Base-by-base conservation (phyloP, 2,888 invertebrate genomes). In the Tiphia femorata region DNA sequence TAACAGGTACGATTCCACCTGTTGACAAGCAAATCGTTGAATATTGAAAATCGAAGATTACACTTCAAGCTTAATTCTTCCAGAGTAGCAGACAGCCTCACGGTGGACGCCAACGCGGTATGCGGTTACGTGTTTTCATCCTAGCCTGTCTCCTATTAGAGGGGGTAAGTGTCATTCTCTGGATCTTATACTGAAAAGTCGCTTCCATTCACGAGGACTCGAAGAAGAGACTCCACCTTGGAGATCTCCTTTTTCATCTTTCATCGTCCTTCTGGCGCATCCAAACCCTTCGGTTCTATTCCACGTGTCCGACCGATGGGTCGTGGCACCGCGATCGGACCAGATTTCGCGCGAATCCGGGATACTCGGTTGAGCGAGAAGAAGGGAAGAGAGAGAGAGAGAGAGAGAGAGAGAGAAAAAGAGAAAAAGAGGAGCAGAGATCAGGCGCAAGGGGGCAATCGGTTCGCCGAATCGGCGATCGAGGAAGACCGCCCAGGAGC, bases 131-230 rank as follows among this genome's bases (percentile, higher is more conserved):
- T 71, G 80, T 83, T 61, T 69, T 85, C 65, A 68, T 86, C 58
- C 66, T 85, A 66, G 81, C 84, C 77, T 84, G 85, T 84, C 84
- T 86, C 77, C 82, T 86, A 63, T 78, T 82, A 61, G 81, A 84
- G 78, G 84, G 84, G 86, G 86, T 86, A 74, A 86, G 86, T 84
- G 72, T 6, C 10, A 17, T 4, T 30, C 30, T 30, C 25, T 7
- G 10, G 33, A 33, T 33, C 33, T n/a, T n/a, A n/a, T n/a, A n/a
- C n/a, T n/a, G n/a, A n/a, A n/a, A n/a, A n/a, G n/a, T n/a, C n/a
- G n/a, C n/a, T n/a, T n/a, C n/a, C n/a, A n/a, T n/a, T n/a, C n/a
- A n/a, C n/a, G n/a, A n/a, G n/a, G 27, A 27, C 10, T 27, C 6
- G 10, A 27, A 27, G 10, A 10, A 27, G 27, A 27, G 6, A 27